Percentiles rank a stretch among this genome's conserved stretches.
Evolutionary conservation across 2,797 vertebrate genomes (phyloP).

Genomic region (Eulemur mongoz): DNA sequence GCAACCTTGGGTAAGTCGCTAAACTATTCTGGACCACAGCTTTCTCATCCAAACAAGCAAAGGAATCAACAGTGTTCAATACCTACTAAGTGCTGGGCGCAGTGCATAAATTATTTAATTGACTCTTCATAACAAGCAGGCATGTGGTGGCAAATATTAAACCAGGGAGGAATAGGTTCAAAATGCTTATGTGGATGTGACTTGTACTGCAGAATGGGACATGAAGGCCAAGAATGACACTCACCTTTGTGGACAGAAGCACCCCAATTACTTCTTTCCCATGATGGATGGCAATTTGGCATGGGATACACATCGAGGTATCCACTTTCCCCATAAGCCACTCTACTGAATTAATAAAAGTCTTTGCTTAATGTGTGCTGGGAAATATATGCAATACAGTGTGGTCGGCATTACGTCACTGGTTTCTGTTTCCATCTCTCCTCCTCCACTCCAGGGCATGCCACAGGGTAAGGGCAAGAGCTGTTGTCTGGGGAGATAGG

Average conservation of each 20-base stretch:
- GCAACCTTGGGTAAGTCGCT: neutral
- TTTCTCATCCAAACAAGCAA: neutral
- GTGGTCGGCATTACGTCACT: neutral
- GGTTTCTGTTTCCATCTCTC: neutral
- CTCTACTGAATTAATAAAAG: neutral
- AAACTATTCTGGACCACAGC: neutral
- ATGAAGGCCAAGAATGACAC: neutral
- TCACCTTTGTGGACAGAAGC: neutral
- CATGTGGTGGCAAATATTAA: neutral
- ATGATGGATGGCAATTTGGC: neutral
- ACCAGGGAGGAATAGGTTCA: neutral
- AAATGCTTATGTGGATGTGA: neutral
- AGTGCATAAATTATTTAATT: neutral
- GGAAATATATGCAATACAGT: neutral
- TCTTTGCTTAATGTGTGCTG: neutral
- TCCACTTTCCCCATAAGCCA: neutral
- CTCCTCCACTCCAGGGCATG: neutral
- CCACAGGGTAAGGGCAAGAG: neutral
- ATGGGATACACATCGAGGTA: neutral
- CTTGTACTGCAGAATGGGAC: neutral
- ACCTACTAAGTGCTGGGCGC: neutral
- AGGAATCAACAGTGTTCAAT: neutral
- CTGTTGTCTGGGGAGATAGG: neutral
- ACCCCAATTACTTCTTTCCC: neutral
- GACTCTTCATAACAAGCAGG: neutral